Percentiles rank a stretch among this genome's conserved stretches.
Conservation (phyloP, 92 coral and sea anemone genomes). For the Parazoanthus swiftii region DNA sequence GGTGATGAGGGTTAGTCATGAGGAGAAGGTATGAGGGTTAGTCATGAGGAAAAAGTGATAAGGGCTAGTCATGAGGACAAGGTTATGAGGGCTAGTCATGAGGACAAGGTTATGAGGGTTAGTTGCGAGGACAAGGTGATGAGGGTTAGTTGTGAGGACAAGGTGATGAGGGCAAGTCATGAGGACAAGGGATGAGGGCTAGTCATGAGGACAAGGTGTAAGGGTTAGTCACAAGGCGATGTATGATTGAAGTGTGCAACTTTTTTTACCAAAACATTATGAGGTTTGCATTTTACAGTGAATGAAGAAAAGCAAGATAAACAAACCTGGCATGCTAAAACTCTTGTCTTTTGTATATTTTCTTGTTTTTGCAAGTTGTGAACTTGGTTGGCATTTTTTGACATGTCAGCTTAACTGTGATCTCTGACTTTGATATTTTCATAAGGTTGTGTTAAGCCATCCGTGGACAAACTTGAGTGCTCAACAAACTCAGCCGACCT, state of each 20-base stretch:
- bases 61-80: neutral
- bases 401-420: no score
- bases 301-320: no score
- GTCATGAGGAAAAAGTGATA: neutral
- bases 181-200: neutral
- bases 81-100: neutral
- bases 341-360: no score
- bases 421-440: neutral
- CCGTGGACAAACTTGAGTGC: constrained; percentile 96
- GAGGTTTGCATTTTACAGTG: no score
- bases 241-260: no score
- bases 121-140: neutral
- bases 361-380: no score
- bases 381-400: no score
- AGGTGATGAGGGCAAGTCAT: neutral
- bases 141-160: neutral
- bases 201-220: neutral
- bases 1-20: neutral
- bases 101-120: neutral
- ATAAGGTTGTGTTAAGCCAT: constrained; percentile 66
- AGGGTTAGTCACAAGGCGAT: neutral
- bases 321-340: no score
- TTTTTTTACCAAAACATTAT: no score
- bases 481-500: constrained; percentile 85
- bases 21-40: neutral